Evolutionary conservation across 2,888 invertebrate species (phyloP).

Genomic region (Uropetala carovei): DNA sequence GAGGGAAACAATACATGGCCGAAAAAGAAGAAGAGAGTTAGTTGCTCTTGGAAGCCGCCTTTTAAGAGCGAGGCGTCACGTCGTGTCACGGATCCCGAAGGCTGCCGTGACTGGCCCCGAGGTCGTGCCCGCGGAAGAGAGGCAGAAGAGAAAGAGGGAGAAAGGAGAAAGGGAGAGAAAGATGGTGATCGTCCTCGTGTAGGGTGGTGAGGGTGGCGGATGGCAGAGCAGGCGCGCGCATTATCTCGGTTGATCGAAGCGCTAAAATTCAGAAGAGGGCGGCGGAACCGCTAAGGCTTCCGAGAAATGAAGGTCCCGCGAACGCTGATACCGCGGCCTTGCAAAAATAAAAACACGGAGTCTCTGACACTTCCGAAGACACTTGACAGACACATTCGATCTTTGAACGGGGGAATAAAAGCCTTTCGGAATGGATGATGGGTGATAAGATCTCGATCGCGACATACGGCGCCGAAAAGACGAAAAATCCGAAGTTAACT

Average conservation of each 20-base stretch:
- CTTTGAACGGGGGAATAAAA: not conserved
- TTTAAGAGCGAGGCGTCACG: not conserved
- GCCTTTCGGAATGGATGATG: too few species aligned
- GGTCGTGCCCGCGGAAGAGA: not conserved
- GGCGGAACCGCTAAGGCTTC: slow-evolving; percentile 28
- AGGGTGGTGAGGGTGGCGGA: slow-evolving; percentile 10
- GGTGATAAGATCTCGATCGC: not conserved
- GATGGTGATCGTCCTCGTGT: not conserved
- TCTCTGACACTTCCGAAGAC: not conserved
- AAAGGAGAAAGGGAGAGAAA: not conserved
- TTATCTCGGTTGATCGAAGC: slow-evolving; percentile 60
- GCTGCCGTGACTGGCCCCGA: slow-evolving; percentile 23
- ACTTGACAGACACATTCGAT: not conserved
- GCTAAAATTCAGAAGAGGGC: slow-evolving; percentile 29
- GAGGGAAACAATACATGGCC: not conserved
- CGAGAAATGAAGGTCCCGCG: not conserved
- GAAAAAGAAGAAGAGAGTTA: not conserved
- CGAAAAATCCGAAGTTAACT: not conserved
- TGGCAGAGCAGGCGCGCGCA: slow-evolving; percentile 31
- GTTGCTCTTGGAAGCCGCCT: not conserved
- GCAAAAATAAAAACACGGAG: not conserved
- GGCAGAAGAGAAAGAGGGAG: not conserved
- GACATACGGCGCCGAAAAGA: not conserved
- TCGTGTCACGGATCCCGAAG: not conserved
- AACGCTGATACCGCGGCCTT: not conserved